A percentile compares a stretch with the other conserved stretches of the same genome.
Conservation (phyloP, 2,797 vertebrate species). For the Rhinichthys osculus region DNA sequence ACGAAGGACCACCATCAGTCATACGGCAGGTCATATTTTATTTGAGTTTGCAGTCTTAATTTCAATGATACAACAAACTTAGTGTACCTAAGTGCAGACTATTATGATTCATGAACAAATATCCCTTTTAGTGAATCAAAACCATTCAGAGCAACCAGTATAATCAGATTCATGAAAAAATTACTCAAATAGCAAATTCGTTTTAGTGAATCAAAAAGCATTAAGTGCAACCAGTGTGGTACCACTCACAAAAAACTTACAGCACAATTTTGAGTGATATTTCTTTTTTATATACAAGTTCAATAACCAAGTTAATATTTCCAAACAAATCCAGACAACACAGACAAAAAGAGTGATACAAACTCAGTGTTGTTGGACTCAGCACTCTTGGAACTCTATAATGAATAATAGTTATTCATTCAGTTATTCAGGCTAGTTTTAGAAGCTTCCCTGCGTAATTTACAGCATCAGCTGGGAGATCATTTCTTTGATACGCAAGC, state of each 20-base stretch:
- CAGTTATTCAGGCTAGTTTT: background rate
- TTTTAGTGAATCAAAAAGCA: background rate
- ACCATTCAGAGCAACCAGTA: background rate
- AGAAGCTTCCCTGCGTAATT: background rate
- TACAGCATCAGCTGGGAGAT: background rate
- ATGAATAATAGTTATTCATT: background rate
- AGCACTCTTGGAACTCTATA: background rate
- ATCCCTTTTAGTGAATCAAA: background rate
- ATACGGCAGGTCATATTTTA: background rate
- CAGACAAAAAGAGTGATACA: background rate
- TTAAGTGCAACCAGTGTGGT: too few species aligned
- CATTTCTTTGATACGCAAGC: background rate
- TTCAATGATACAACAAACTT: background rate
- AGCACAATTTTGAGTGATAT: too few species aligned
- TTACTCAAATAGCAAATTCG: background rate
- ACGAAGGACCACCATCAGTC: background rate
- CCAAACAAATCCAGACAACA: background rate
- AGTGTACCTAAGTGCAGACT: background rate
- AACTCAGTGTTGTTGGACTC: background rate
- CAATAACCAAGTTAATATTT: background rate
- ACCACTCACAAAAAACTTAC: too few species aligned
- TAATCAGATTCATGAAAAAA: background rate
- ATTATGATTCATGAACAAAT: background rate
- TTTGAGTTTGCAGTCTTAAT: background rate
- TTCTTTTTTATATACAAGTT: too few species aligned